These are phyloP conservation scores for Caracal caracal DNA, from an alignment of 2,113 vertebrate species.

Conservation along the genomic window DNA sequence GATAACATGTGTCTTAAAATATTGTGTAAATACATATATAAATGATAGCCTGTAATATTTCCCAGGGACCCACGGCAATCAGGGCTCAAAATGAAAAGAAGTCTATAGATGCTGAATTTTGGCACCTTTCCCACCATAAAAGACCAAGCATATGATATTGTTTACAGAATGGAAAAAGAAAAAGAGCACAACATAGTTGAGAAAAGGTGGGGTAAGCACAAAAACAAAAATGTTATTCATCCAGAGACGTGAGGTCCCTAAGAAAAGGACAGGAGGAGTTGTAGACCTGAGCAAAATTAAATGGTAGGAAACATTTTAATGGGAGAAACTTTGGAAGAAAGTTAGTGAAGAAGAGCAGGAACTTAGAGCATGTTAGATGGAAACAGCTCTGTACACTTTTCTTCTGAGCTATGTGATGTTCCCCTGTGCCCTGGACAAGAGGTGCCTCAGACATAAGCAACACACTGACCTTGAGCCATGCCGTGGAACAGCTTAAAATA, in stretches of 20 bases:
- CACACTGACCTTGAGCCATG: not conserved
- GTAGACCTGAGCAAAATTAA: not conserved
- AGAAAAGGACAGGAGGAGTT: not conserved
- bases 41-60: constrained; percentile 79
- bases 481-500: not conserved
- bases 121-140: constrained; percentile 47
- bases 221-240: constrained; percentile 17
- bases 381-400: not conserved
- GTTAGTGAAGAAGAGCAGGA: not conserved
- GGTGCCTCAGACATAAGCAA: not conserved
- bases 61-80: constrained; percentile 70
- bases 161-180: not conserved
- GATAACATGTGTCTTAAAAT: constrained; percentile 84
- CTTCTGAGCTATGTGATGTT: not conserved
- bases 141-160: not conserved
- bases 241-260: not conserved
- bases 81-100: constrained; percentile 63
- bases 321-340: not conserved
- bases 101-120: constrained; percentile 61
- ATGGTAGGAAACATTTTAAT: not conserved
- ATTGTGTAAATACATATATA: constrained; percentile 84
- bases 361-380: not conserved
- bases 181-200: not conserved
- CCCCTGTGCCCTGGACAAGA: too few species aligned
- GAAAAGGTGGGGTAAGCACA: not conserved